phyloP scores from a whole-genome alignment of 2,113 vertebrate species.

The Halichoerus grypus region DNA sequence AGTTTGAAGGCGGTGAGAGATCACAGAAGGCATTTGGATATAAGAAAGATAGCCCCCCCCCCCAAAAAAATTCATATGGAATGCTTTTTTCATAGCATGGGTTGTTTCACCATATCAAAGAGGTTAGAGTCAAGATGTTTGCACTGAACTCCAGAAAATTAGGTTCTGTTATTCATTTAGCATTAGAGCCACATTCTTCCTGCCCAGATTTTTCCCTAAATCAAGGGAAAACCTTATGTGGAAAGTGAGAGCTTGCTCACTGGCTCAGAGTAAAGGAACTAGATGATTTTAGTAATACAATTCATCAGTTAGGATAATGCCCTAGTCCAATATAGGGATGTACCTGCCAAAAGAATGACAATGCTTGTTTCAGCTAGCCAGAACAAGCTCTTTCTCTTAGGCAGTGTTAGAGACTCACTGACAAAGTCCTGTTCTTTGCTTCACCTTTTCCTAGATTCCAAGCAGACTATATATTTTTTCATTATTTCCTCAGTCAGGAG shows the following conservation, averaged over 20 bases:
- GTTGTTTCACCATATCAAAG: not conserved
- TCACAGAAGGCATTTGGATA: not conserved
- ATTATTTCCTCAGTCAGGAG: not conserved
- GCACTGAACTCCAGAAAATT: not conserved
- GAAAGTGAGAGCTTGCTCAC: not conserved
- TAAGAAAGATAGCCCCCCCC: not conserved
- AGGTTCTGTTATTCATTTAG: not conserved
- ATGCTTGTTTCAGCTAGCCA: not conserved
- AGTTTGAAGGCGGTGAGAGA: not conserved
- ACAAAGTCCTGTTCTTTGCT: not conserved
- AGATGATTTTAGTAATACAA: not conserved
- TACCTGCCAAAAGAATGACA: constrained; percentile 3
- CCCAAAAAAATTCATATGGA: not conserved
- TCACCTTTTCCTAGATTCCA: constrained; percentile 1
- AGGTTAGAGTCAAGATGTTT: not conserved
- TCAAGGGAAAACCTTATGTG: not conserved
- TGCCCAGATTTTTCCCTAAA: not conserved
- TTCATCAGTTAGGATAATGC: not conserved
- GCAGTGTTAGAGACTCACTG: not conserved
- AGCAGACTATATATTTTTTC: not conserved
- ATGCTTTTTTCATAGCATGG: not conserved
- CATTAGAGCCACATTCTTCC: not conserved
- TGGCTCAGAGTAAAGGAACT: not conserved
- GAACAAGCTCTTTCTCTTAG: not conserved
- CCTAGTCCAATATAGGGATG: not conserved